These are phyloP conservation scores for Collichthys lucidus DNA, from an alignment of 2,113 vertebrate species.

Conservation along the genomic window DNA sequence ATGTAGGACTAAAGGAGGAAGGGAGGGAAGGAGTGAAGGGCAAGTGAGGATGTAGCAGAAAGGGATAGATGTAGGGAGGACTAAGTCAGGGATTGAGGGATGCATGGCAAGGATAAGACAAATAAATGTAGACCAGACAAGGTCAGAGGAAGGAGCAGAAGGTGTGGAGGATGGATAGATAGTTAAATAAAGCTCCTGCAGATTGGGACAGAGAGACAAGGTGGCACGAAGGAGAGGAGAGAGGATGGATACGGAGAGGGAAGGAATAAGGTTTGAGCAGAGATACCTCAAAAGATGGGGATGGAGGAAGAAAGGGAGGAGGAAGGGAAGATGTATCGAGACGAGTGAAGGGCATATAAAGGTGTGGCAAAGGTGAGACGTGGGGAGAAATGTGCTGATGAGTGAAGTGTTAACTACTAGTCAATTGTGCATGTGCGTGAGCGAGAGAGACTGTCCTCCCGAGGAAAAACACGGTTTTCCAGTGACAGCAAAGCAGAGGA, in stretches of 20 bases:
- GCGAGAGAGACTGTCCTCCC: background rate
- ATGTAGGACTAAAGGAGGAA: slow-evolving; percentile 32
- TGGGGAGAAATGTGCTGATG: slow-evolving; percentile 9
- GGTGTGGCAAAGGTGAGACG: slow-evolving; percentile 29
- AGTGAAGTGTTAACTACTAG: background rate
- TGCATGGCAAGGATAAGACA: slow-evolving; percentile 28
- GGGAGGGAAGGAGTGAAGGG: slow-evolving; percentile 46
- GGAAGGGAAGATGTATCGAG: slow-evolving; percentile 1
- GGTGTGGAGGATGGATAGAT: slow-evolving; percentile 41
- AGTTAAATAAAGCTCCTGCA: slow-evolving; percentile 54
- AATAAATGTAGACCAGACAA: slow-evolving; percentile 9
- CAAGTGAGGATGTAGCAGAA: slow-evolving; percentile 44
- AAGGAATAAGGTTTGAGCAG: background rate
- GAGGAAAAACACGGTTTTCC: background rate
- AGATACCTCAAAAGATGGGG: background rate
- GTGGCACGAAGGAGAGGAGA: slow-evolving; percentile 35
- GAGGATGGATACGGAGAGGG: slow-evolving; percentile 11
- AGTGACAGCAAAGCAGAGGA: background rate
- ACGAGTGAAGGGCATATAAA: slow-evolving; percentile 21
- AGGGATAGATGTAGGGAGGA: slow-evolving; percentile 21
- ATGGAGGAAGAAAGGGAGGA: background rate
- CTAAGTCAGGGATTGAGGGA: slow-evolving; percentile 23
- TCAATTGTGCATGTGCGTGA: background rate
- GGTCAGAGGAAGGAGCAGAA: slow-evolving; percentile 42
- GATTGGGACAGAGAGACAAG: slow-evolving; percentile 44